Conservation (phyloP, 2,113 vertebrate genomes). For the Taurulus bubalis region DNA sequence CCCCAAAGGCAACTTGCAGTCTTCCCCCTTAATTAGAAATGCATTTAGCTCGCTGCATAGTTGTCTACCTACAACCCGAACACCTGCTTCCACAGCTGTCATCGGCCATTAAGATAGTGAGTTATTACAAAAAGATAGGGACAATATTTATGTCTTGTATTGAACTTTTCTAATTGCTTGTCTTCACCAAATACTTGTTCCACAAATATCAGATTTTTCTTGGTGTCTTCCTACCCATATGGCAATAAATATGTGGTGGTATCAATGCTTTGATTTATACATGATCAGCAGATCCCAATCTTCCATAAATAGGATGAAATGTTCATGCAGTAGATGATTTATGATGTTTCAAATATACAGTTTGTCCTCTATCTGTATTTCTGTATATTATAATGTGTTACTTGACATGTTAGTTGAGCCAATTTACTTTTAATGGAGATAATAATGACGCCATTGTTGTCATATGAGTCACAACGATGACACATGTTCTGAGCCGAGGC, state of each 20-base stretch:
- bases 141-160: not conserved
- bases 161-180: not conserved
- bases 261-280: not conserved
- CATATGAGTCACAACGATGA: not conserved
- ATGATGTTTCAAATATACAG: not conserved
- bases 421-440: not conserved
- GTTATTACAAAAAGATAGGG: not conserved
- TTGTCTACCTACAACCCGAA: not conserved
- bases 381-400: not conserved
- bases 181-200: not conserved
- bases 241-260: not conserved
- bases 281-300: not conserved
- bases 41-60: not conserved
- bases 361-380: not conserved
- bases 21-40: not conserved
- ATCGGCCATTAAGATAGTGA: not conserved
- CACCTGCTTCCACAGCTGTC: too few species aligned
- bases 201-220: not conserved
- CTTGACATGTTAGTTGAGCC: not conserved
- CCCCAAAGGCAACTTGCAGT: not conserved
- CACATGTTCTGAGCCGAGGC: constrained; percentile 5
- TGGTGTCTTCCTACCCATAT: not conserved
- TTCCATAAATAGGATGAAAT: not conserved
- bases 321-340: not conserved
- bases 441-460: not conserved